A percentile compares a stretch with the other conserved stretches of the same genome.
Evolutionary conservation across 2,888 invertebrate genomes (phyloP).

Genomic region (Pristionchus exspectatus): DNA sequence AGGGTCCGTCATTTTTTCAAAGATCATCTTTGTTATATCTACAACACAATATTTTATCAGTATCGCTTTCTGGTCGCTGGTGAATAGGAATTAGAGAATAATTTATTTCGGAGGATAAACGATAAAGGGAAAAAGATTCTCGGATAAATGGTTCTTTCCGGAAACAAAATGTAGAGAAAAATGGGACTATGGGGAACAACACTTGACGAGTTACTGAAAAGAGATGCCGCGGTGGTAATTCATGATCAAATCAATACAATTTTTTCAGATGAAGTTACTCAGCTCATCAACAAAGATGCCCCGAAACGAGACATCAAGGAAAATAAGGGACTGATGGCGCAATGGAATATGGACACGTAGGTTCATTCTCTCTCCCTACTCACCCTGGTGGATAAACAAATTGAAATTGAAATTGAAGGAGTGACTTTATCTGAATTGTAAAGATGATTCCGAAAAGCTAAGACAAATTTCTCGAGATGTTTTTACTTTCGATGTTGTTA

Average conservation of each 20-base stretch:
- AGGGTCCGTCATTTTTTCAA: not conserved
- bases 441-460: not conserved
- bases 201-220: not conserved
- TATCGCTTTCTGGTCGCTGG: too few species aligned
- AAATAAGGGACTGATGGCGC: not conserved
- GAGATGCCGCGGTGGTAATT: too few species aligned
- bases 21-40: not conserved
- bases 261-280: slow-evolving; percentile 13
- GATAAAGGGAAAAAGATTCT: too few species aligned
- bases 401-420: too few species aligned
- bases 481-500: not conserved
- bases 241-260: too few species aligned
- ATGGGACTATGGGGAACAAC: not conserved
- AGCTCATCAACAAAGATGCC: slow-evolving; percentile 26
- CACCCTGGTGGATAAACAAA: too few species aligned
- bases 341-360: slow-evolving; percentile 3
- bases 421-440: not conserved
- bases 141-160: too few species aligned
- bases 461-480: not conserved
- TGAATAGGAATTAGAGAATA: too few species aligned
- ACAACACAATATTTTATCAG: too few species aligned
- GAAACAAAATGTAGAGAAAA: too few species aligned
- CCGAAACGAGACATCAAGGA: slow-evolving; percentile 2
- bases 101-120: too few species aligned
- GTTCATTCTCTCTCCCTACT: too few species aligned